Evolutionary conservation across 2,113 vertebrate species (phyloP), one percentile per base, ranked within the genome.

Genomic region (Amphiprion percula): DNA sequence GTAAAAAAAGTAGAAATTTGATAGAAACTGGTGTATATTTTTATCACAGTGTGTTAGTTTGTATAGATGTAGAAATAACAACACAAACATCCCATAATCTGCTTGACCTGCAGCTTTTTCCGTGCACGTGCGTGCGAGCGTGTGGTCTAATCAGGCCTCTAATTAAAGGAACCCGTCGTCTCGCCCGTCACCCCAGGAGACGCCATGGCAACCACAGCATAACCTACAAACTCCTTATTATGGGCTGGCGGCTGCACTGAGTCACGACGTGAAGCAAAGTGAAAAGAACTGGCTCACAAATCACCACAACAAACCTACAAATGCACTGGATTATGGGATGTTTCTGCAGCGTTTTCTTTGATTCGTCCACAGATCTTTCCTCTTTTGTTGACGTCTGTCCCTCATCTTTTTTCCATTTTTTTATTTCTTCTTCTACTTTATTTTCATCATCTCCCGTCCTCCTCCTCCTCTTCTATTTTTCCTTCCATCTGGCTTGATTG

Each of bases 121-220:
- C 10, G 8, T 46, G 24, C 19, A 33, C 28, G 17, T 55, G 68
- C 56, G 59, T 55, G 44, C 41, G 37, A 10, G 53, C 39, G 64
- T 69, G 50, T 53, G 1, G 37, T 61, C 58, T 91, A 93, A 92
- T 91, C 33, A 10, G 24, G 74, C 82, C 91, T 96, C 93, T 96
- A 96, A 97, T 97, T 96, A 96, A 94, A 93, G 92, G 95, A 84
- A 17, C 68, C 50, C 33, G 67, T 90, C 74, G 93, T 83, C 50
- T 52, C 81, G 74, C 85, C 65, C 24, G 60, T 98, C 94, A 95
- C 96, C 96, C 95, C 2, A 92, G 96, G 97, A 97, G 96, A 97
- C 91, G 62, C 96, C 96, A 98, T 99, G 93, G 96, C 95, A 98
- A 98, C 96, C 64, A 82, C 74, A 82, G 84, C 46, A 7, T 65